Evolutionary conservation across 2,888 invertebrate genomes (phyloP), one percentile per base, ranked within the genome.

Genomic region (Listrodromus nycthemerus): DNA sequence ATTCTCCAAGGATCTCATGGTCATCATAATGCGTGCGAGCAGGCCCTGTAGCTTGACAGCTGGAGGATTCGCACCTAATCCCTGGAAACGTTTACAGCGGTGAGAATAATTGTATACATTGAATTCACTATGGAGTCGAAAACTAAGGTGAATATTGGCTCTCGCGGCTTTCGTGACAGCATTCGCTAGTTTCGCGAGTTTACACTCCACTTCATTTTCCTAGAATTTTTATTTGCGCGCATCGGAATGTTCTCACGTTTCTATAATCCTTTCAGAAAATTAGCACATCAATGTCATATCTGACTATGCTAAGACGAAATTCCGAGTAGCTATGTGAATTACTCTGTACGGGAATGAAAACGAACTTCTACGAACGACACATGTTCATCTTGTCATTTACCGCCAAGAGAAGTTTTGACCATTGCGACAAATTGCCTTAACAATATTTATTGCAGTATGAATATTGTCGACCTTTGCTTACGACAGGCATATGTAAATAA

Each of bases 221-320:
- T 37, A 8, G 1, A 37, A 8, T 8, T 8, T 8, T 37, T 8
- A 37, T 1, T 37, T 8, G 8, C 37, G 8, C 37, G 37, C 2
- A 10, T 10, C 37, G 8, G 2, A 37, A 37, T 10, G 8, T 0
- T 5, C 37, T 37, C 37, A 37, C 10, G 16, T 6, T 67, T 37
- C 61, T 69, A 2, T 13, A 7, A 67, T 45, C 24, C 0, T 75
- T 76, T 10, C 81, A 87, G 86, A 75, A 83, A 16, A 58, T 87
- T 33, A 86, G 86, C 33, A 86, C 87, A 0, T 80, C 87, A 4
- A 67, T 82, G 75, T 87, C 87, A 1, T 87, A 87, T 48, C 86
- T 87, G 19, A 85, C 87, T 0, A 16, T 87, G 41, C 6, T 87
- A 13, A 73, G 82, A 27, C 70, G 65, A 45, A 7, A 16, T 16